Percentiles rank a stretch among this genome's conserved stretches.
Conservation (phyloP, 2,797 vertebrate genomes). For the Sparidentex hasta region DNA sequence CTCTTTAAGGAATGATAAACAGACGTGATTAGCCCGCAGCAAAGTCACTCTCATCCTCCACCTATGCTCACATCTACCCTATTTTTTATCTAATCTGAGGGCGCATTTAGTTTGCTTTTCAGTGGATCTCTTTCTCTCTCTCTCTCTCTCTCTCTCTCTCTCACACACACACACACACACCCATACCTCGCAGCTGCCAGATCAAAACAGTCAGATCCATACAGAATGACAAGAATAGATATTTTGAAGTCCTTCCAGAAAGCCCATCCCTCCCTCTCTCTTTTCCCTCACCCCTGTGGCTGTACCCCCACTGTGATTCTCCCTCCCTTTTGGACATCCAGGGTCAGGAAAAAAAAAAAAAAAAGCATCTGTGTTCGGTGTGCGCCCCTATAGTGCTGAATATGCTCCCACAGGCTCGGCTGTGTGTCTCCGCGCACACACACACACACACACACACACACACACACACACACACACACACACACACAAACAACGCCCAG, state of each 20-base stretch:
- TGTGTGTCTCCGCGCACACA: slow-evolving; percentile 52
- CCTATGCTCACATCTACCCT: slow-evolving; percentile 37
- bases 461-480: slow-evolving; percentile 17
- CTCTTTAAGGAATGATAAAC: slow-evolving; percentile 50
- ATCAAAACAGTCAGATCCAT: slow-evolving; percentile 79
- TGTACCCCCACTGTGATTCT: slow-evolving; percentile 68
- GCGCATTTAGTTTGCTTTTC: slow-evolving; percentile 47
- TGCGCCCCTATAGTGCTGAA: slow-evolving; percentile 68
- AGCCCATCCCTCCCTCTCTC: slow-evolving; percentile 50
- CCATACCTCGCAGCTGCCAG: slow-evolving; percentile 70
- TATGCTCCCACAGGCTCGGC: slow-evolving; percentile 66
- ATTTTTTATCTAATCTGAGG: slow-evolving; percentile 54
- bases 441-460: no score
- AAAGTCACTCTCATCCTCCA: slow-evolving; percentile 48
- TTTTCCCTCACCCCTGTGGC: slow-evolving; percentile 44
- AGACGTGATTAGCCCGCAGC: slow-evolving; percentile 57
- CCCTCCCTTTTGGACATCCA: slow-evolving; percentile 65
- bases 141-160: no score
- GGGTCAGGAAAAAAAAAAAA: slow-evolving; percentile 70
- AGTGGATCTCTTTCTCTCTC: slow-evolving; percentile 26
- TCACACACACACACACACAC: no score
- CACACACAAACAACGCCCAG: slow-evolving; percentile 51
- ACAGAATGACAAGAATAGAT: slow-evolving; percentile 76
- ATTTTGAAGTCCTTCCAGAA: slow-evolving; percentile 77
- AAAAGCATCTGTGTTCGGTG: slow-evolving; percentile 73